Percentiles rank a stretch among this genome's conserved stretches.
phyloP scores from a whole-genome alignment of 2,797 vertebrate genomes.

The Semotilus atromaculatus region DNA sequence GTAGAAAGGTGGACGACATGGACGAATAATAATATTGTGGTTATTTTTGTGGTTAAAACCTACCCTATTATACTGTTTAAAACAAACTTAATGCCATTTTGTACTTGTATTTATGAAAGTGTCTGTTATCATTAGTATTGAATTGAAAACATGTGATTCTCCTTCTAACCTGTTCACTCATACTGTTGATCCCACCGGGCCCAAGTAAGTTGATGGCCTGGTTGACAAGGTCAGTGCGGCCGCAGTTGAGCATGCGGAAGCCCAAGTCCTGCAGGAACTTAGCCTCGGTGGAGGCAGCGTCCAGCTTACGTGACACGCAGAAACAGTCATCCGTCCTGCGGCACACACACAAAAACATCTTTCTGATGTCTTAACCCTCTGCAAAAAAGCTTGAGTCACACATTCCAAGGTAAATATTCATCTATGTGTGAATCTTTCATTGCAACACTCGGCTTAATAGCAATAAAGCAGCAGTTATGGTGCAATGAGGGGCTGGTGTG shows the following conservation, averaged over 20 bases:
- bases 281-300: constrained; percentile 92
- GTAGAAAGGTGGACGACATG: not conserved
- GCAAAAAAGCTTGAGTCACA: not conserved
- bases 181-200: constrained; percentile 94
- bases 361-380: constrained; percentile 4
- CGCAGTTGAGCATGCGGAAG: constrained; percentile 98
- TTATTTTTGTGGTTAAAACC: too few species aligned
- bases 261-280: constrained; percentile 97
- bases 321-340: constrained; percentile 97
- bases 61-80: not conserved
- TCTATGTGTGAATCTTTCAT: not conserved
- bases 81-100: not conserved
- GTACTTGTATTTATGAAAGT: constrained; percentile 26
- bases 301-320: constrained; percentile 93
- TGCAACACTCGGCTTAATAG: not conserved
- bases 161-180: constrained; percentile 91
- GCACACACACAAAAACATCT: constrained; percentile 51
- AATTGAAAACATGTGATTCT: constrained; percentile 40
- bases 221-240: constrained; percentile 95
- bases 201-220: constrained; percentile 94
- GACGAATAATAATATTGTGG: not conserved
- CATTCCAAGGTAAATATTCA: constrained; percentile 11
- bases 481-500: not conserved
- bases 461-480: not conserved
- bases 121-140: constrained; percentile 11